Percentiles rank a stretch among this genome's conserved stretches.
phyloP scores from a whole-genome alignment of 2,113 vertebrate species.

The Percina caprodes region DNA sequence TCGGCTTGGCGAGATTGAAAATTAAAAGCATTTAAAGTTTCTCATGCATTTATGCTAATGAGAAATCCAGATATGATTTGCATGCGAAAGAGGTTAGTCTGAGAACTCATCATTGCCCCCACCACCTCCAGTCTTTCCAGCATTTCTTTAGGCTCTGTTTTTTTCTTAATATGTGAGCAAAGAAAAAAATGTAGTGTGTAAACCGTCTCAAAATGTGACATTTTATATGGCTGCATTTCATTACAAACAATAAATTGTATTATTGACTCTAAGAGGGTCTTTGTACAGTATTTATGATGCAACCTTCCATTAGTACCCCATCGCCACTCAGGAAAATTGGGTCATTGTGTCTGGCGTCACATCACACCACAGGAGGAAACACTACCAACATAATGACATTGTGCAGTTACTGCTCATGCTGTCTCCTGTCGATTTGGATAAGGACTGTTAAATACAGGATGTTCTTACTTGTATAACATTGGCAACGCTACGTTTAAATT shows the following conservation, averaged over 20 bases:
- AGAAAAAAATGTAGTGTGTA: slow-evolving; percentile 61
- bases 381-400: slow-evolving; percentile 59
- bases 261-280: slow-evolving; percentile 59
- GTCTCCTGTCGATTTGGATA: slow-evolving; percentile 36
- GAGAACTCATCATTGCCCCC: slow-evolving; percentile 95
- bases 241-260: slow-evolving; percentile 53
- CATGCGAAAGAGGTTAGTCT: slow-evolving; percentile 99
- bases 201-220: slow-evolving; percentile 66
- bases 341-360: slow-evolving; percentile 82
- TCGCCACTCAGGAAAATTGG: slow-evolving; percentile 75
- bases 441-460: slow-evolving; percentile 31
- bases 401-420: slow-evolving; percentile 55
- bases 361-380: slow-evolving; percentile 68
- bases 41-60: slow-evolving; percentile 99
- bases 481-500: slow-evolving; percentile 50
- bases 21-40: slow-evolving; percentile 99
- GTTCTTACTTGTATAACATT: slow-evolving; percentile 16
- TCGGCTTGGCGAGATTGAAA: slow-evolving; percentile 99
- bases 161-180: slow-evolving; percentile 71
- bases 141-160: slow-evolving; percentile 88
- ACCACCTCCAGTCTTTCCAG: slow-evolving; percentile 76
- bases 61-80: slow-evolving; percentile 99
- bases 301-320: slow-evolving; percentile 50
- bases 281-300: slow-evolving; percentile 78
- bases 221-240: slow-evolving; percentile 57